A percentile compares a stretch with the other conserved stretches of the same genome.
phyloP scores from a whole-genome alignment of 2,113 vertebrate species.

The Osmerus eperlanus region DNA sequence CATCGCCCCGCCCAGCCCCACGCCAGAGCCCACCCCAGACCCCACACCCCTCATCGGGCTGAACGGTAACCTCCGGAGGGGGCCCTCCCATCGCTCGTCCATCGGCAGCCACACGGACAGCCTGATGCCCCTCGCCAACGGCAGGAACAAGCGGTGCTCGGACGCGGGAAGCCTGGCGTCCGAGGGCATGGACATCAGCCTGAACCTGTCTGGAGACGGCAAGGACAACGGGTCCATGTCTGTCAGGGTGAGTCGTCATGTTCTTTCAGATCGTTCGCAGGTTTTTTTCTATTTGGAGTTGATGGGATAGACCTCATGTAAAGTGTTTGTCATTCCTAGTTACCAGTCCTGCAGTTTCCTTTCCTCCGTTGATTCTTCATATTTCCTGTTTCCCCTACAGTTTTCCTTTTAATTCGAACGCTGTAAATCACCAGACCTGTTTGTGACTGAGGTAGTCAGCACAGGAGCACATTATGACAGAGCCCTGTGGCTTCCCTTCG shows the following conservation, averaged over 20 bases:
- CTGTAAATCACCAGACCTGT: too few species aligned
- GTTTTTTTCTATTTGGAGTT: neutral
- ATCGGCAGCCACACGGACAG: slow-evolving; percentile 52
- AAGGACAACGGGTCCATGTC: slow-evolving; percentile 77
- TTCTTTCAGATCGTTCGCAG: too few species aligned
- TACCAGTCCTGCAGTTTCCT: too few species aligned
- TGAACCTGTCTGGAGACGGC: slow-evolving; percentile 74
- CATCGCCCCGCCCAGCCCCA: neutral
- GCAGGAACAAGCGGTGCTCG: slow-evolving; percentile 70
- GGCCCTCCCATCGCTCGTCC: slow-evolving; percentile 15
- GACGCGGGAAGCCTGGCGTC: slow-evolving; percentile 76
- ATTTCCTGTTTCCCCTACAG: too few species aligned
- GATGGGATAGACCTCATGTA: neutral
- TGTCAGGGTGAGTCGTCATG: slow-evolving; percentile 73
- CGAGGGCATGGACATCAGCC: slow-evolving; percentile 78
- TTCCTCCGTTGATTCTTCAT: too few species aligned
- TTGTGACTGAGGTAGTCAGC: too few species aligned
- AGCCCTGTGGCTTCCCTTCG: too few species aligned
- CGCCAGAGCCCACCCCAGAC: neutral
- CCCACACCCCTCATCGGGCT: neutral
- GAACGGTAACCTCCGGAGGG: slow-evolving; percentile 13
- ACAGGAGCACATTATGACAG: too few species aligned
- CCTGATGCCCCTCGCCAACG: slow-evolving; percentile 15
- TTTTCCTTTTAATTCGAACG: too few species aligned
- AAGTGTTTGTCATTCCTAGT: too few species aligned